A percentile compares a stretch with the other conserved stretches of the same genome.
phyloP scores from a whole-genome alignment of 2,113 vertebrate species.

The Notarius lentiginosus region DNA sequence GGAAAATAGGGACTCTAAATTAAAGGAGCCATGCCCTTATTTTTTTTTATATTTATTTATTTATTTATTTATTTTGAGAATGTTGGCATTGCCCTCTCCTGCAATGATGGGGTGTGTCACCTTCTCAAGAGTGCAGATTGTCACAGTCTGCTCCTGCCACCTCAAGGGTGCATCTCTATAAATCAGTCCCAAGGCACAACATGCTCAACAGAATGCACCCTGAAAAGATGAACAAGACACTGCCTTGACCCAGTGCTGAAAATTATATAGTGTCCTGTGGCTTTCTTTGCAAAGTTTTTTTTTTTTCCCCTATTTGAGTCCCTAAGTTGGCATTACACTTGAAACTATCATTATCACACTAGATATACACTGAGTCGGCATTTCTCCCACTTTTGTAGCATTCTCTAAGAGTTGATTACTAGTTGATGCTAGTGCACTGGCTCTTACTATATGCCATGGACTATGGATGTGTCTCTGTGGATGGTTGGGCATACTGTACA shows the following conservation, averaged over 20 bases:
- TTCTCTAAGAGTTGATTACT: background rate
- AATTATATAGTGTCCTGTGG: slow-evolving; percentile 3
- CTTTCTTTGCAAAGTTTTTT: background rate
- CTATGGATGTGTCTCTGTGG: background rate
- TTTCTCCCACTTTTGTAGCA: background rate
- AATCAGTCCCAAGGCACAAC: slow-evolving; percentile 51
- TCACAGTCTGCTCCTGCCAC: slow-evolving; percentile 54
- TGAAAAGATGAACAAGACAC: slow-evolving; percentile 49
- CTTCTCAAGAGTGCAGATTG: slow-evolving; percentile 58
- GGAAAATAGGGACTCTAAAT: background rate
- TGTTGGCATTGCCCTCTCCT: slow-evolving; percentile 28
- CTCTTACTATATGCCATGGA: background rate
- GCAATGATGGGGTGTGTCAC: slow-evolving; percentile 29
- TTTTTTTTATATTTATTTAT: background rate
- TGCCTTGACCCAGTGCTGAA: slow-evolving; percentile 30
- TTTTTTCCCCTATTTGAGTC: no score
- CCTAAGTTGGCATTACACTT: background rate
- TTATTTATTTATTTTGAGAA: background rate
- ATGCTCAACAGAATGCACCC: slow-evolving; percentile 35
- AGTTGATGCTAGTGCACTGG: background rate
- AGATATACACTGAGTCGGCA: no score
- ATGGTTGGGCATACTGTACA: background rate
- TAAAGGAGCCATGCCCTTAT: background rate
- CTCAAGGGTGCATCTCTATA: slow-evolving; percentile 45
- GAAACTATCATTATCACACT: background rate